These are phyloP conservation scores for Caerostris darwini DNA, from an alignment of 1,140 invertebrate species.

Conservation along the genomic window DNA sequence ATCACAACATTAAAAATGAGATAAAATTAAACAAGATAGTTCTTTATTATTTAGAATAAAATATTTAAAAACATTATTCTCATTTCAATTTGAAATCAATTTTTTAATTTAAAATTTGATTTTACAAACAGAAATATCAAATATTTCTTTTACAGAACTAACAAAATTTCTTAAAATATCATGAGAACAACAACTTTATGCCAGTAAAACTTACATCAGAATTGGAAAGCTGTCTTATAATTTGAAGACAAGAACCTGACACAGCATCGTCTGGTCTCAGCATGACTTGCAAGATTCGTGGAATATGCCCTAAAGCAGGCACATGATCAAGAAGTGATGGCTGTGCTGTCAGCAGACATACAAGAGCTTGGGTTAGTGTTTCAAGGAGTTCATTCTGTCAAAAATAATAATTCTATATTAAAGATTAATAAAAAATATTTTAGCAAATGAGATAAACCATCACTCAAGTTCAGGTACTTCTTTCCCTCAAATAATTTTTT, in stretches of 20 bases:
- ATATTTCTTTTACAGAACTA: not conserved
- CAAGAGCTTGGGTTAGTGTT: slow-evolving; percentile 91
- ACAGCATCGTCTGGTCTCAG: slow-evolving; percentile 83
- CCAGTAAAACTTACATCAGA: slow-evolving; percentile 86
- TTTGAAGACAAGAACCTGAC: slow-evolving; percentile 89
- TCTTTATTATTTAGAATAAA: no score
- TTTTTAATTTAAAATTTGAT: no score
- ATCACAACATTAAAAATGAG: not conserved
- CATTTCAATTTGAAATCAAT: no score
- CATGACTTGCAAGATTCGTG: slow-evolving; percentile 85
- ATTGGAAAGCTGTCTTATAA: slow-evolving; percentile 92
- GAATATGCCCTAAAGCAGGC: slow-evolving; percentile 96
- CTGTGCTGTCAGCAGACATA: slow-evolving; percentile 91
- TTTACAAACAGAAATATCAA: not conserved
- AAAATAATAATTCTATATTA: not conserved
- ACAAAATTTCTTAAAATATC: not conserved
- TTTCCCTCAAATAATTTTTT: no score
- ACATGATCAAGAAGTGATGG: slow-evolving; percentile 94
- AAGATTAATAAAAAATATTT: no score
- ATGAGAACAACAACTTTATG: no score
- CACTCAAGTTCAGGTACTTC: no score
- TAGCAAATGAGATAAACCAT: no score
- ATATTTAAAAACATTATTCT: no score
- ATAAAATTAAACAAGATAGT: not conserved
- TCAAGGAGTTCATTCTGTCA: slow-evolving; percentile 90